phyloP scores from a whole-genome alignment of 2,113 vertebrate species.

The Naja naja region DNA sequence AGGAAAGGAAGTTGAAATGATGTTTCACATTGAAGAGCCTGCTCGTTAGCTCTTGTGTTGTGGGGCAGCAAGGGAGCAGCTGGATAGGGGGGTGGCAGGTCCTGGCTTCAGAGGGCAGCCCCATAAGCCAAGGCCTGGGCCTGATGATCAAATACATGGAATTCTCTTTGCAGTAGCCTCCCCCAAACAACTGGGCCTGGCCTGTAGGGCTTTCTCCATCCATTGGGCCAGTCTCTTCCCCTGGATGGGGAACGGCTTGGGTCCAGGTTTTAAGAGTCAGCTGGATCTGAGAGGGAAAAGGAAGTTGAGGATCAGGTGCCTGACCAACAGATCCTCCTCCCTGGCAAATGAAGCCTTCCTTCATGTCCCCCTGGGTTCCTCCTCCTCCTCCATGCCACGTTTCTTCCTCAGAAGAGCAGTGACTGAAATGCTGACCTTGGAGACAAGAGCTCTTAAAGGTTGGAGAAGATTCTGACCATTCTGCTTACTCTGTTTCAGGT shows the following conservation, averaged over 20 bases:
- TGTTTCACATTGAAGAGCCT: background rate
- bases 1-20: background rate
- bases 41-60: background rate
- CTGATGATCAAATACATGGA: background rate
- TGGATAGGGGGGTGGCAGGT: background rate
- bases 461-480: background rate
- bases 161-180: background rate
- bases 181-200: background rate
- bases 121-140: background rate
- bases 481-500: conserved; percentile 72
- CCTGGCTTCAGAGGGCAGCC: background rate
- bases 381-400: background rate
- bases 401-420: background rate
- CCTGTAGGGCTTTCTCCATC: background rate
- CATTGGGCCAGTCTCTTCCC: background rate
- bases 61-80: background rate
- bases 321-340: background rate
- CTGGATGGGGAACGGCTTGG: background rate
- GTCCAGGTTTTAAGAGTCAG: background rate
- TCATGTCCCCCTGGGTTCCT: background rate
- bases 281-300: background rate
- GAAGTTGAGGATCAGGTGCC: background rate
- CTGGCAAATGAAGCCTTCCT: background rate
- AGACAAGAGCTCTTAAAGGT: too few relatives aligned
- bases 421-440: background rate